Evolutionary conservation across 2,113 vertebrate species (phyloP).

Genomic region (Oreocharis arfaki): DNA sequence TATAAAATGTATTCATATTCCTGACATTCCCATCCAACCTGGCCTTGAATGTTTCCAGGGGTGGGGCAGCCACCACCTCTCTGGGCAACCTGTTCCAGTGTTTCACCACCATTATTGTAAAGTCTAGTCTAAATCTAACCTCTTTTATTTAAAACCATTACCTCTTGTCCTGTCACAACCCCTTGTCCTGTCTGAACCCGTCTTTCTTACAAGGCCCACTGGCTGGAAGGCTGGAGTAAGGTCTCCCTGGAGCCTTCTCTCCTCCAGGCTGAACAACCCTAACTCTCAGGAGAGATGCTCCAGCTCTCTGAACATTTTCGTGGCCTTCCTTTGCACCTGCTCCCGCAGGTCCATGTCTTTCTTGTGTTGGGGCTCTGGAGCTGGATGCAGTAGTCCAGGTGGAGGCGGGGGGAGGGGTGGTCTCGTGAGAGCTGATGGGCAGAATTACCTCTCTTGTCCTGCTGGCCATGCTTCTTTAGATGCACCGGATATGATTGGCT

Average conservation of each 20-base stretch:
- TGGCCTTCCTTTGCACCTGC: background rate
- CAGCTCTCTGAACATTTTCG: accelerated
- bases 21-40: background rate
- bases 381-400: background rate
- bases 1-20: background rate
- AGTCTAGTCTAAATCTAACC: background rate
- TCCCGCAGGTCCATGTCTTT: background rate
- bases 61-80: background rate
- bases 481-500: background rate
- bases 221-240: background rate
- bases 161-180: background rate
- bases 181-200: background rate
- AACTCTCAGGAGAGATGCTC: background rate
- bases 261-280: background rate
- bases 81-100: background rate
- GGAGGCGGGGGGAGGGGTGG: accelerated
- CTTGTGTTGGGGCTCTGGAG: background rate
- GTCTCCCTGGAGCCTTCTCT: background rate
- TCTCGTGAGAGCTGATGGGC: background rate
- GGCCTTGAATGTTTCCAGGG: background rate
- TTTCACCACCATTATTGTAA: background rate
- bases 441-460: background rate
- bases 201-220: background rate
- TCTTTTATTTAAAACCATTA: background rate
- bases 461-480: background rate